Evolutionary conservation across 2,113 vertebrate genomes (phyloP).

Genomic region (Baryphthengus martii): DNA sequence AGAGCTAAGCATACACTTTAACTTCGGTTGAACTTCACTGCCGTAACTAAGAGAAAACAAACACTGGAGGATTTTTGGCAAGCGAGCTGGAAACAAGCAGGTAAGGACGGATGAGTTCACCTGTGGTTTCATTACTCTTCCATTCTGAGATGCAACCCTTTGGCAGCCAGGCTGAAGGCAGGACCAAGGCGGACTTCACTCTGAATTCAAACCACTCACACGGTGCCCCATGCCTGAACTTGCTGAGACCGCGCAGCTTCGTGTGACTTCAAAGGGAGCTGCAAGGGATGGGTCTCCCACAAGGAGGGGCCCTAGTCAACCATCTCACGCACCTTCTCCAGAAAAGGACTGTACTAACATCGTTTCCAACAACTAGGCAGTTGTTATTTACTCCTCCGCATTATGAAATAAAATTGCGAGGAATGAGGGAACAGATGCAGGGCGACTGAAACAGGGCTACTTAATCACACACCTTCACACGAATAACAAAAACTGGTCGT

Average conservation of each 20-base stretch:
- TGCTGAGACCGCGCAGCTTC: not conserved
- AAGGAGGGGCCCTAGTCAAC: slow-evolving; percentile 17
- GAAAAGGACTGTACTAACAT: not conserved
- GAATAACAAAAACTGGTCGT: not conserved
- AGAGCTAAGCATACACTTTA: not conserved
- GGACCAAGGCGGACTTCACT: not conserved
- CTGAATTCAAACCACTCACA: not conserved
- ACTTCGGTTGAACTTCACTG: not conserved
- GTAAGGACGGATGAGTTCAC: not conserved
- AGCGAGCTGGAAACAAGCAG: not conserved
- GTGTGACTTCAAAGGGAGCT: slow-evolving; percentile 19
- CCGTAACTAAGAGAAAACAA: not conserved
- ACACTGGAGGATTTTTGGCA: not conserved
- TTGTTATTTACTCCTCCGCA: not conserved
- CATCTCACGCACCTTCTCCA: not conserved
- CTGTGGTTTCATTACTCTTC: not conserved
- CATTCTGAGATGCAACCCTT: not conserved
- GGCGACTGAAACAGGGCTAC: not conserved
- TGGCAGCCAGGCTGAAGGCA: not conserved
- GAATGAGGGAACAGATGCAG: not conserved
- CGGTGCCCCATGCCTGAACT: slow-evolving; percentile 32
- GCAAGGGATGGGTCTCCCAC: not conserved
- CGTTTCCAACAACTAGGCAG: not conserved
- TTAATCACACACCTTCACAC: not conserved
- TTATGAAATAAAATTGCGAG: too few relatives aligned